Percentiles rank a stretch among this genome's conserved stretches.
Conservation (phyloP, 2,797 vertebrate genomes). For the Euphonia xanthogaster region DNA sequence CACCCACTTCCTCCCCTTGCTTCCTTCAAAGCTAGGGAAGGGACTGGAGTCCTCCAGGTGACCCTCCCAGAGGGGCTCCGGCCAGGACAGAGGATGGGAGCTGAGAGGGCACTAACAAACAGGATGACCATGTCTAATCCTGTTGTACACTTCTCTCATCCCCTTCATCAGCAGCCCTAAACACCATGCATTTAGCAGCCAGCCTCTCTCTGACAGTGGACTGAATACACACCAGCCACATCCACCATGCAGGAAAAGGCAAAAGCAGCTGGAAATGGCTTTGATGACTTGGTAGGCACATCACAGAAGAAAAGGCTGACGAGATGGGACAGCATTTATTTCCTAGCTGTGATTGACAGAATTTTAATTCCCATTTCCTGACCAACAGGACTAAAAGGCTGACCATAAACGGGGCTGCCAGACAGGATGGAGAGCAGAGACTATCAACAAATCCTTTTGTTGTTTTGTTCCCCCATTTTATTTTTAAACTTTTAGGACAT, state of each 20-base stretch:
- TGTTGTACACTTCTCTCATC: neutral
- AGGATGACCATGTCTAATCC: slow-evolving; percentile 11
- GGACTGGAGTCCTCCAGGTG: neutral
- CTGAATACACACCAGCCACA: neutral
- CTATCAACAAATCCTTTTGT: slow-evolving; percentile 1
- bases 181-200: fast-evolving
- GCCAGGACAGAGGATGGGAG: neutral
- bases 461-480: slow-evolving; percentile 12
- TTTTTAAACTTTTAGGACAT: slow-evolving; percentile 32
- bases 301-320: neutral
- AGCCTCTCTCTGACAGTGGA: neutral
- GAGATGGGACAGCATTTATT: neutral
- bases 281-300: neutral
- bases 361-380: slow-evolving; percentile 56
- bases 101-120: neutral
- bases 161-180: neutral
- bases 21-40: slow-evolving; percentile 20
- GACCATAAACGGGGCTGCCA: neutral
- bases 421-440: slow-evolving; percentile 39
- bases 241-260: neutral
- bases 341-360: slow-evolving; percentile 46
- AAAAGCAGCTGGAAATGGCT: neutral
- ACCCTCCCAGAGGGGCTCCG: neutral
- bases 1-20: neutral
- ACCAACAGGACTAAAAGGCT: neutral